Evolutionary conservation across 2,888 invertebrate species (phyloP), one percentile per base, ranked within the genome.

Genomic region (Brachylomia viminalis): DNA sequence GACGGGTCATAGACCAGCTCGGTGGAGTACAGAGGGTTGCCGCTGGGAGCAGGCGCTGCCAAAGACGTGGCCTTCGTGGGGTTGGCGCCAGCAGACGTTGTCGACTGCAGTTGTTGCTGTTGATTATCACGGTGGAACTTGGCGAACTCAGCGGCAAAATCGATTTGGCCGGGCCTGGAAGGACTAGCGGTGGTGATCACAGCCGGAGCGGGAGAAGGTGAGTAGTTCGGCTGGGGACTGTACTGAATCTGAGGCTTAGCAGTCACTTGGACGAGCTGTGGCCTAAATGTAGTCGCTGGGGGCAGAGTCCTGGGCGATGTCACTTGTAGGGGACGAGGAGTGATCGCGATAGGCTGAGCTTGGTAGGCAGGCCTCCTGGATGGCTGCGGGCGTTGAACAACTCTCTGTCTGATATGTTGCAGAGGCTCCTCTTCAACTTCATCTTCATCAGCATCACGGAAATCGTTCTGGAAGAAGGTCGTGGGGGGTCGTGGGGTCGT

Each of bases 61-160:
- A 82, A 61, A 62, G 91, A 93, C 66, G 93, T 94, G 58, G 94
- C 88, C 86, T 95, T 96, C 1, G 95, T 91, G 27, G 95, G 92
- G 73, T 90, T 92, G n/a, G 93, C 89, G n/a, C 93, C 91, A 15
- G 90, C 90, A 10, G 94, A 92, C 0, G 92, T 94, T 72, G 95
- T 97, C 74, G 97, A 82, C n/a, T 82, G 75, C 20, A 69, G 97
- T 78, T 97, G 97, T 83, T 97, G 97, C 89, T 97, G 97, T 89
- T 97, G 97, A 91, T 97, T 97, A 65, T 98, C 97, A 54, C 97
- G 96, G 90, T 98, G 97, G 97, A 98, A 98, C 89, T 97, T 97
- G 80, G 98, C 98, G 89, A 98, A 98, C 93, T 98, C 98, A 56
- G 97, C 97, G 77, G 98, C 98, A 84, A 98, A 98, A 92, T 98